Conservation (phyloP, 1,140 invertebrate genomes). For the Halictus rubicundus region DNA sequence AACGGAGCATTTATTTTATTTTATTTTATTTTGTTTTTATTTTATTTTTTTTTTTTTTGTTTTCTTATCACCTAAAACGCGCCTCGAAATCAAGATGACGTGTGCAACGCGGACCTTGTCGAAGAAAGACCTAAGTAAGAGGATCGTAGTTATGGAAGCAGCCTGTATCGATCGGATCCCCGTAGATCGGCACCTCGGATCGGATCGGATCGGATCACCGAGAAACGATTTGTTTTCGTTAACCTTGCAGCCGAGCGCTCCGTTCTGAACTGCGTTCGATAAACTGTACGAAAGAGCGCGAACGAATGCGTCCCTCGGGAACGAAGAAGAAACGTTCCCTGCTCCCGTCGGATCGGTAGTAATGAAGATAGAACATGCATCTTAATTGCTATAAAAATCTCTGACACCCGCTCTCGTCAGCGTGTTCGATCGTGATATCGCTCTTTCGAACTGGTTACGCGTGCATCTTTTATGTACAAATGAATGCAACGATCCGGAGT, state of each 20-base stretch:
- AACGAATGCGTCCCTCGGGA: slow-evolving; percentile 3
- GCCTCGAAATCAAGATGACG: background rate
- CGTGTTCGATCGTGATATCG: slow-evolving; percentile 5
- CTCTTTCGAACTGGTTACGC: slow-evolving; percentile 18
- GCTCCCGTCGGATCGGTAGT: slow-evolving; percentile 43
- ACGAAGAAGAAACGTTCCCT: background rate
- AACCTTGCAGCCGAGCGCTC: background rate
- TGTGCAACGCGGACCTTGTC: background rate
- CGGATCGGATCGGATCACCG: no score
- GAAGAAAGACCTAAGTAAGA: slow-evolving; percentile 15
- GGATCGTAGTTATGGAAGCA: slow-evolving; percentile 31
- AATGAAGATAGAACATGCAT: slow-evolving; percentile 61
- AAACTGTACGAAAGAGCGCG: slow-evolving; percentile 17
- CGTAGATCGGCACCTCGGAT: no score
- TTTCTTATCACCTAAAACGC: background rate
- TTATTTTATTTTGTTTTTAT: no score
- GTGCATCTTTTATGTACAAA: slow-evolving; percentile 25
- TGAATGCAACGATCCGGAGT: background rate
- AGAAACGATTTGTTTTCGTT: background rate
- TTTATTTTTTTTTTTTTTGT: no score
- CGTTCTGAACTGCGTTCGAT: background rate
- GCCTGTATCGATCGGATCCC: background rate
- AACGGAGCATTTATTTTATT: background rate
- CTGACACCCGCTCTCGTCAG: slow-evolving; percentile 20
- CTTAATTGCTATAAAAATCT: slow-evolving; percentile 45